Evolutionary conservation across 2,888 invertebrate genomes (phyloP).

Genomic region (Oscheius sp.): DNA sequence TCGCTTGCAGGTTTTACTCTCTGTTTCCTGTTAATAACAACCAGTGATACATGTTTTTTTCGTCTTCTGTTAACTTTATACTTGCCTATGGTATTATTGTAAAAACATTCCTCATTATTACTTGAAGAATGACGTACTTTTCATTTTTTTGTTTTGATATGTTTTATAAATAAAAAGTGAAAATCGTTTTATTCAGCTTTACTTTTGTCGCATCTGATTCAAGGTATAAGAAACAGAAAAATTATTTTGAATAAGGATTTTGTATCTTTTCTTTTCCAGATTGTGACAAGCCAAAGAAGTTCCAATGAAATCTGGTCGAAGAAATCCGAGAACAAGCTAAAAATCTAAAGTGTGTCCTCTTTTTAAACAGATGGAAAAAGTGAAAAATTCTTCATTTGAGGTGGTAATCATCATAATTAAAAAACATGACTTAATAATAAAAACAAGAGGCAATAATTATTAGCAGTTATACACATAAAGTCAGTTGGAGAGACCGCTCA

Average conservation of each 20-base stretch:
- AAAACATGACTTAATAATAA: neutral
- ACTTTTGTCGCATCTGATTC: too few species aligned
- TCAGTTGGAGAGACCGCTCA: slow-evolving; percentile 16
- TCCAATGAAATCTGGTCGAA: too few species aligned
- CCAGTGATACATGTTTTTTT: too few species aligned
- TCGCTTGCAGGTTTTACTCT: slow-evolving; percentile 7
- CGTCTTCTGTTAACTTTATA: neutral
- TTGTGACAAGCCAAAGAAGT: too few species aligned
- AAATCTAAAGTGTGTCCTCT: too few species aligned
- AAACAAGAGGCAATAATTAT: neutral
- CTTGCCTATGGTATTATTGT: neutral
- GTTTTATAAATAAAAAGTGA: too few species aligned
- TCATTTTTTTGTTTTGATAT: too few species aligned
- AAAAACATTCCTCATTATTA: neutral
- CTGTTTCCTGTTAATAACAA: neutral
- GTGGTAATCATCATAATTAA: neutral
- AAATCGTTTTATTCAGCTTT: too few species aligned
- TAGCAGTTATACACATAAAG: neutral
- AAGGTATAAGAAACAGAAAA: too few species aligned
- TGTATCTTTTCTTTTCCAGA: too few species aligned
- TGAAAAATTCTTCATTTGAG: slow-evolving; percentile 5
- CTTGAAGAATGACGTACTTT: too few species aligned
- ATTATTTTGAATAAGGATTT: too few species aligned
- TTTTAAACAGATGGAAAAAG: neutral
- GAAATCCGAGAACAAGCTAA: neutral